Percentiles rank a stretch among this genome's conserved stretches.
phyloP scores from a whole-genome alignment of 2,113 vertebrate species.

The Orthochromis malagaraziensis region DNA sequence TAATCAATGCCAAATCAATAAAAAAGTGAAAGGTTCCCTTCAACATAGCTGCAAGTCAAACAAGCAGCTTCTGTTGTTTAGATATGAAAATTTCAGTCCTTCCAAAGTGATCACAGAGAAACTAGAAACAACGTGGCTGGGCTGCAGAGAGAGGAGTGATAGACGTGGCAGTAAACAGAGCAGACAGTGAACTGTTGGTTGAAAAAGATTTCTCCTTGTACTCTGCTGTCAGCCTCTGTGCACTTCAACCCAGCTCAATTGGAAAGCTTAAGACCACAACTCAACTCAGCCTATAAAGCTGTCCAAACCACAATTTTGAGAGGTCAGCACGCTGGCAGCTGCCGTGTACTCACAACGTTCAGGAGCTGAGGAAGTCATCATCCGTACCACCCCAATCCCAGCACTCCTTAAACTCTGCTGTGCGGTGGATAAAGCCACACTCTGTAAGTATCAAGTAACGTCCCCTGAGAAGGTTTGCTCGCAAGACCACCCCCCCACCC shows the following conservation, averaged over 20 bases:
- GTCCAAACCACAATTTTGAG: neutral
- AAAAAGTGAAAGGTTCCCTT: neutral
- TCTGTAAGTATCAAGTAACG: neutral
- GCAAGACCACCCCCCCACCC: neutral
- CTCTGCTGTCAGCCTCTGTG: neutral
- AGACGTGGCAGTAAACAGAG: neutral
- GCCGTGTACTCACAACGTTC: neutral
- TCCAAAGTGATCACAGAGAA: neutral
- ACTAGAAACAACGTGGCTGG: neutral
- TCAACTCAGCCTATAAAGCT: neutral
- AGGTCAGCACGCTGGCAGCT: neutral
- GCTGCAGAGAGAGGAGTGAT: neutral
- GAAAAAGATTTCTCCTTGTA: neutral
- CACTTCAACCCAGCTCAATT: neutral
- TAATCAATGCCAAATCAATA: constrained; percentile 17
- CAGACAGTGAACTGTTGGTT: neutral
- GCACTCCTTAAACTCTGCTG: neutral
- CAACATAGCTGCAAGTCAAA: neutral
- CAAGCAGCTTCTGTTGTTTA: constrained; percentile 7
- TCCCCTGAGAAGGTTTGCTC: neutral
- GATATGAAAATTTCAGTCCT: neutral
- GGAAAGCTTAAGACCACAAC: neutral
- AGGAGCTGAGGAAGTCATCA: neutral
- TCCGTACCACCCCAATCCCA: neutral
- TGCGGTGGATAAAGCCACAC: neutral